phyloP scores from a whole-genome alignment of 1,140 invertebrate species.

The Mylabris phalerata region DNA sequence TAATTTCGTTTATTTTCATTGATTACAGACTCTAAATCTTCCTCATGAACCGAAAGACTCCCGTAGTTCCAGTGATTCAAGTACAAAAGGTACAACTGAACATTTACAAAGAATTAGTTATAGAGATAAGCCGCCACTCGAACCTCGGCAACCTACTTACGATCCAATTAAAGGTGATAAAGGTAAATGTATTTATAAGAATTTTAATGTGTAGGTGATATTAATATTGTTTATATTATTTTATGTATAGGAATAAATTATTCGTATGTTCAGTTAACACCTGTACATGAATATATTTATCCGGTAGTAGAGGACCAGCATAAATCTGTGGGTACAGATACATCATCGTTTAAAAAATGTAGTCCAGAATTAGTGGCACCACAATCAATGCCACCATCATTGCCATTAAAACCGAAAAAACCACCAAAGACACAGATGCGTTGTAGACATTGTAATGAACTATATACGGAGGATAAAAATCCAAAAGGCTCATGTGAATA shows the following conservation, averaged over 20 bases:
- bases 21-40: constrained; percentile 64
- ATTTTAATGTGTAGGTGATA: background rate
- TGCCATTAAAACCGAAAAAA: constrained; percentile 51
- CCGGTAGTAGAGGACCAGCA: constrained; percentile 63
- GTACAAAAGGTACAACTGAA: constrained; percentile 41
- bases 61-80: constrained; percentile 57
- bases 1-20: constrained; percentile 30
- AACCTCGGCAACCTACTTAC: constrained; percentile 33
- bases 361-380: constrained; percentile 32
- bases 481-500: constrained; percentile 77
- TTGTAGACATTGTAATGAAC: constrained; percentile 46
- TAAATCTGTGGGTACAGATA: constrained; percentile 5
- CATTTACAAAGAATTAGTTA: constrained; percentile 36
- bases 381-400: constrained; percentile 39
- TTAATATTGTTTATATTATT: background rate
- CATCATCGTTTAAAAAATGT: constrained; percentile 55
- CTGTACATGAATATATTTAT: constrained; percentile 77
- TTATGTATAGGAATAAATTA: constrained; percentile 54
- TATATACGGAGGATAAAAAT: constrained; percentile 73
- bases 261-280: constrained; percentile 80
- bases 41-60: constrained; percentile 62
- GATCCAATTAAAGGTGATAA: constrained; percentile 32
- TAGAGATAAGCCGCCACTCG: constrained; percentile 34
- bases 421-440: constrained; percentile 20
- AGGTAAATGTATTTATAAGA: constrained; percentile 3